These are phyloP conservation scores for Erebia palarica DNA, from an alignment of 2,888 invertebrate genomes.

Conservation along the genomic window DNA sequence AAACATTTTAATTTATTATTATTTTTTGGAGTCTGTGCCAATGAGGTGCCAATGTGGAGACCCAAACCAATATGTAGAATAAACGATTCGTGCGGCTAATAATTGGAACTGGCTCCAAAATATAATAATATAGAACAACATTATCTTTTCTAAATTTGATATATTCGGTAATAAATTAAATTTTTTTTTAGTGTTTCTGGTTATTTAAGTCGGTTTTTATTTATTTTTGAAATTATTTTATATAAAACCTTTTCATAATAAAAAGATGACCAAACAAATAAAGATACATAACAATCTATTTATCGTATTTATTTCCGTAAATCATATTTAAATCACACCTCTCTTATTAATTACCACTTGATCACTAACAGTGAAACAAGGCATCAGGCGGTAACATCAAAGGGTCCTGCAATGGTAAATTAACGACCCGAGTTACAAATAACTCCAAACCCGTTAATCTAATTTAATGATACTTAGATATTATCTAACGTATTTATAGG, in stretches of 20 bases:
- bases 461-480: constrained; percentile 52
- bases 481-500: constrained; percentile 11
- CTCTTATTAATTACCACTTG: constrained; percentile 21
- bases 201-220: too few species aligned
- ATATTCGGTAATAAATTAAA: too few species aligned
- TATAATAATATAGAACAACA: too few species aligned
- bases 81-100: too few species aligned
- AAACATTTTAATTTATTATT: too few species aligned
- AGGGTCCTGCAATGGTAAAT: constrained; percentile 62
- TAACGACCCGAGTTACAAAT: constrained; percentile 64
- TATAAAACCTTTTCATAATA: background rate
- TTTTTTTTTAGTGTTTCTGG: too few species aligned
- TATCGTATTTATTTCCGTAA: constrained; percentile 1
- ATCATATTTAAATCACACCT: constrained; percentile 16
- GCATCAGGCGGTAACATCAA: constrained; percentile 55
- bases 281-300: background rate
- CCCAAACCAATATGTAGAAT: too few species aligned
- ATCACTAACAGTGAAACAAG: constrained; percentile 33
- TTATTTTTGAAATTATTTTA: too few species aligned
- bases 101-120: too few species aligned
- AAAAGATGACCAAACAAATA: background rate
- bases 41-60: too few species aligned
- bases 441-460: constrained; percentile 63
- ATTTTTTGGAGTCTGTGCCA: too few species aligned
- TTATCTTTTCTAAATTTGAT: too few species aligned